These are phyloP conservation scores for Chelonia mydas DNA, from an alignment of 2,797 vertebrate genomes.

Conservation along the genomic window DNA sequence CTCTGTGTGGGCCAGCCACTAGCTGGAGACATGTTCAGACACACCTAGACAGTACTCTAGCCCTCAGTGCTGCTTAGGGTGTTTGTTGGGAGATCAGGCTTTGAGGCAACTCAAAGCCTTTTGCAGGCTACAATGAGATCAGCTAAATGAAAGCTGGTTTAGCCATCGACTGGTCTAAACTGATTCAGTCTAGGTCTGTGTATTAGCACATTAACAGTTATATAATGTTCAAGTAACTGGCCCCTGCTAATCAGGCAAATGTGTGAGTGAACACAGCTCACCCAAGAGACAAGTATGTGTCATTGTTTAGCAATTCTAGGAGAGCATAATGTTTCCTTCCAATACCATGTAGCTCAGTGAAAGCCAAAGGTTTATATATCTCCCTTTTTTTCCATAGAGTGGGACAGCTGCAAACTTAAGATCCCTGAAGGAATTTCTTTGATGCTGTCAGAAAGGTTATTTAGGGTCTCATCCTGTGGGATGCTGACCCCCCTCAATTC, in stretches of 20 bases:
- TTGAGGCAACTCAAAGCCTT: neutral
- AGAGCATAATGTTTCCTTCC: slow-evolving; percentile 51
- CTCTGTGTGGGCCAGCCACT: rapidly evolving
- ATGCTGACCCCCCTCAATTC: neutral
- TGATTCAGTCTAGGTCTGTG: neutral
- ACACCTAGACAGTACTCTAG: neutral
- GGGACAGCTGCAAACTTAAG: neutral
- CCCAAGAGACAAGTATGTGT: slow-evolving; percentile 45
- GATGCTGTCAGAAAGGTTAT: neutral
- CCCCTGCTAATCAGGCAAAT: slow-evolving; percentile 39
- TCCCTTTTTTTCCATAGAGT: neutral
- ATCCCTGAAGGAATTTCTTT: neutral
- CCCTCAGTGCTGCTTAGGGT: neutral
- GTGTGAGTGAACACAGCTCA: slow-evolving; percentile 24
- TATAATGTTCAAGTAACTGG: slow-evolving; percentile 34
- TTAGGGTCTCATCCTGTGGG: neutral
- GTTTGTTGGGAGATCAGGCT: neutral
- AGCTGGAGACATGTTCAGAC: neutral
- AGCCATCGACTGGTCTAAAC: slow-evolving; percentile 12
- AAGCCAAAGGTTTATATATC: neutral
- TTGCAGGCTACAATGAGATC: neutral
- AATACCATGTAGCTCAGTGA: neutral
- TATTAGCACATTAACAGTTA: slow-evolving; percentile 21
- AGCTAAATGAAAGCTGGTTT: slow-evolving; percentile 11
- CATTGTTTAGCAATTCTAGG: slow-evolving; percentile 53